Percentiles rank a stretch among this genome's conserved stretches.
phyloP scores from a whole-genome alignment of 2,797 vertebrate species.

The Sebastes kiyomatsui region DNA sequence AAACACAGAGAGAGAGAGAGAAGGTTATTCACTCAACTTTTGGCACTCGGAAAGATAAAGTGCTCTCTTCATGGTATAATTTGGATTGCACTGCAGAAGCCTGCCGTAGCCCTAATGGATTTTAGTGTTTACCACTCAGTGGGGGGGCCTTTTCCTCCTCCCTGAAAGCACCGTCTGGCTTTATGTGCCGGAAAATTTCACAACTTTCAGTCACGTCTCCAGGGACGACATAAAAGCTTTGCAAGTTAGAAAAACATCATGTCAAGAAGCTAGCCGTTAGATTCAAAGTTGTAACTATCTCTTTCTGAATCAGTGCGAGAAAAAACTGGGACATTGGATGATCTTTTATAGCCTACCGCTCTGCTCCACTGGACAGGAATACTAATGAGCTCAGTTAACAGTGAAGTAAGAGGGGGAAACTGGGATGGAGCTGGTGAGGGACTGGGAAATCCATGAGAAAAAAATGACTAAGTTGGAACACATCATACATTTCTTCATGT shows the following conservation, averaged over 20 bases:
- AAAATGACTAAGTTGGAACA: neutral
- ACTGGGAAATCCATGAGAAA: neutral
- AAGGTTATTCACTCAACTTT: constrained; percentile 25
- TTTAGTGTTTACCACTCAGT: neutral
- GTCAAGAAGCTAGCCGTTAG: neutral
- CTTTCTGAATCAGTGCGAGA: neutral
- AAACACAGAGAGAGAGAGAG: constrained; percentile 30
- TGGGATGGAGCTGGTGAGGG: neutral
- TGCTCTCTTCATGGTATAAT: neutral
- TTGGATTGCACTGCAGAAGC: neutral
- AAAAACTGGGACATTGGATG: neutral
- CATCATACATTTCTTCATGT: too few species aligned
- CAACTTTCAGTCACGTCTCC: neutral
- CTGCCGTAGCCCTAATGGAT: neutral
- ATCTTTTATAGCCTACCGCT: neutral
- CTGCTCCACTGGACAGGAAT: constrained; percentile 38
- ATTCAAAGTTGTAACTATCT: neutral
- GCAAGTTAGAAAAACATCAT: neutral
- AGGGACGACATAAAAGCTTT: neutral
- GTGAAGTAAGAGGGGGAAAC: neutral
- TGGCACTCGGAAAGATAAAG: neutral
- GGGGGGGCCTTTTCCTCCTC: neutral
- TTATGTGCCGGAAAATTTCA: neutral
- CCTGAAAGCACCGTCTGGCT: neutral
- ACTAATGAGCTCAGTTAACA: constrained; percentile 40